A percentile compares a stretch with the other conserved stretches of the same genome.
These are phyloP conservation scores for Sinonovacula constricta DNA, from an alignment of 1,140 invertebrate species.

Conservation along the genomic window DNA sequence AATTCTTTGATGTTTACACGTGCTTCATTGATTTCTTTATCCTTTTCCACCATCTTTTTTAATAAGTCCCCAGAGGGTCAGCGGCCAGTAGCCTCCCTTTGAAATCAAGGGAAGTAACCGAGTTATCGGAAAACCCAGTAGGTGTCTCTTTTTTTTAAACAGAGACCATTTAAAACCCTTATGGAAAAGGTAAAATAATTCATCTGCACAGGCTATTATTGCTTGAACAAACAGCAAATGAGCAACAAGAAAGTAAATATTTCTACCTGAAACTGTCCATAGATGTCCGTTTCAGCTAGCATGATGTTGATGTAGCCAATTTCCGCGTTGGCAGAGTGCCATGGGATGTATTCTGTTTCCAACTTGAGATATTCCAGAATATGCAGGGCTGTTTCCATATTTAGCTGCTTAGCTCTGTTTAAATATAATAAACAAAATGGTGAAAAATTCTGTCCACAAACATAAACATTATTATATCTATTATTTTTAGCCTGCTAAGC, in stretches of 20 bases:
- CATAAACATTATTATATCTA: not conserved
- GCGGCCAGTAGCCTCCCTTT: constrained; percentile 80
- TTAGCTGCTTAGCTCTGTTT: constrained; percentile 56
- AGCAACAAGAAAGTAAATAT: not conserved
- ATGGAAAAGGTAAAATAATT: not conserved
- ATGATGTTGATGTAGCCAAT: constrained; percentile 84
- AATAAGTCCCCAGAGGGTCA: too few relatives aligned
- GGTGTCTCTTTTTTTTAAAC: constrained; percentile 4
- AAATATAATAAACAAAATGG: not conserved
- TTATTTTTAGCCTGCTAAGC: not conserved
- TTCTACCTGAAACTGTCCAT: constrained; percentile 56
- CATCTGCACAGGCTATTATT: not conserved
- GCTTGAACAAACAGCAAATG: too few relatives aligned
- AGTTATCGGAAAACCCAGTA: not conserved
- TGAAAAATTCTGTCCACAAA: not conserved
- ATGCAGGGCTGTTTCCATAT: constrained; percentile 82
- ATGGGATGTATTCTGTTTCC: constrained; percentile 85
- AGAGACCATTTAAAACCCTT: not conserved
- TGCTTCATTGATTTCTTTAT: too few relatives aligned
- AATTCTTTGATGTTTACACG: too few relatives aligned
- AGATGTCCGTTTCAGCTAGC: constrained; percentile 56
- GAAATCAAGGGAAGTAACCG: not conserved
- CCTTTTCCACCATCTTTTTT: too few relatives aligned
- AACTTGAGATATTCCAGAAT: constrained; percentile 85
- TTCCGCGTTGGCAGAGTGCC: constrained; percentile 81